Evolutionary conservation across 2,888 invertebrate species (phyloP).

Genomic region (Catotricha subobsoleta): DNA sequence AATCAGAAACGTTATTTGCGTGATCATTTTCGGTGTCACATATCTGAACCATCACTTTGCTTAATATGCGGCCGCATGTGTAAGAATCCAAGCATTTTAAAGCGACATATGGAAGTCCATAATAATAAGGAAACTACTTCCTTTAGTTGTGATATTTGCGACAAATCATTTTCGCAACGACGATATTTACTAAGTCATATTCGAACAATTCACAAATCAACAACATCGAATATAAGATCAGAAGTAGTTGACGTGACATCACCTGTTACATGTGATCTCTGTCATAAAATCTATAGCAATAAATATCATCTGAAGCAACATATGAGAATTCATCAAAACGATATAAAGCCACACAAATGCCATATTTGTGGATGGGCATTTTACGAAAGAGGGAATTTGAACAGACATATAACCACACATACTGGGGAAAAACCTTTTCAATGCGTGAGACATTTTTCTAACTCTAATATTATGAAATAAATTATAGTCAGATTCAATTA

Average conservation of each 20-base stretch:
- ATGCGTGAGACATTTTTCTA: too few relatives aligned
- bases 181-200: conserved; percentile 2
- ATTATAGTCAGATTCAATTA: too few relatives aligned
- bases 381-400: not conserved
- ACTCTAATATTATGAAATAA: too few relatives aligned
- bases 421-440: too few relatives aligned
- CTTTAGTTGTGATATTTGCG: not conserved
- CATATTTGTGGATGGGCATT: not conserved
- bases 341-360: not conserved
- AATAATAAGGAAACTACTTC: not conserved
- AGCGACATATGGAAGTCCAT: conserved; percentile 4
- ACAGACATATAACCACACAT: conserved; percentile 1
- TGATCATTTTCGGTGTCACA: not conserved
- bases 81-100: not conserved
- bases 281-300: too few relatives aligned
- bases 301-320: too few relatives aligned
- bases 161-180: not conserved
- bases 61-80: conserved; percentile 4
- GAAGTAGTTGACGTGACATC: too few relatives aligned
- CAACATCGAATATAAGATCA: conserved; percentile 2
- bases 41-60: not conserved
- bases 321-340: too few relatives aligned
- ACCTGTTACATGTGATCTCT: too few relatives aligned
- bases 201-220: too few relatives aligned
- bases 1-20: not conserved